Evolutionary conservation across 2,113 vertebrate species (phyloP).

Genomic region (Zapus hudsonius): DNA sequence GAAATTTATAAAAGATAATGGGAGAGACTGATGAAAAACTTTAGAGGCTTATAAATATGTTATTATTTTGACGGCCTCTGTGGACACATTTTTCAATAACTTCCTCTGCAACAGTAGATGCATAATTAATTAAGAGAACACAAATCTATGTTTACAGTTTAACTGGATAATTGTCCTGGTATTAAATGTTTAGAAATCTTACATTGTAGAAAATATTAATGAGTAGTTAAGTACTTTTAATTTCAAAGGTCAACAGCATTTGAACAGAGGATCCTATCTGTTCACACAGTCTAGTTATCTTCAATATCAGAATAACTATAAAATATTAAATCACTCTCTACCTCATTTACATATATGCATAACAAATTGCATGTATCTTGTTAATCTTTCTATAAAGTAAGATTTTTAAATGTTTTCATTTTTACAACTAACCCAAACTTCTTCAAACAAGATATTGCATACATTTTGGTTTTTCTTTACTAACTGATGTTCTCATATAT

Average conservation of each 20-base stretch:
- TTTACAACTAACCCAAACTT: slow-evolving; percentile 5
- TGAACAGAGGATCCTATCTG: slow-evolving; percentile 40
- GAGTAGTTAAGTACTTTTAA: slow-evolving; percentile 74
- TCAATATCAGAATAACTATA: slow-evolving; percentile 19
- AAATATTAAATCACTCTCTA: neutral
- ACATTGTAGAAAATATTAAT: slow-evolving; percentile 66
- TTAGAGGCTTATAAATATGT: slow-evolving; percentile 57
- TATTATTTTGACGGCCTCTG: slow-evolving; percentile 70
- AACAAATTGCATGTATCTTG: neutral
- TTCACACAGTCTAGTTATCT: slow-evolving; percentile 45
- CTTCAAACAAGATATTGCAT: neutral
- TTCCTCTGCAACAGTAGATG: slow-evolving; percentile 63
- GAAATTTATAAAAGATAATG: slow-evolving; percentile 61
- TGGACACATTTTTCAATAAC: slow-evolving; percentile 66
- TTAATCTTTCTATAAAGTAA: slow-evolving; percentile 36
- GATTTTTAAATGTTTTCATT: neutral
- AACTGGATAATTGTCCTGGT: slow-evolving; percentile 67
- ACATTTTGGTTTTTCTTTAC: slow-evolving; percentile 26
- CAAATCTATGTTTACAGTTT: slow-evolving; percentile 71
- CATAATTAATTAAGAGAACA: slow-evolving; percentile 77
- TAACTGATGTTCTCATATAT: slow-evolving; percentile 32
- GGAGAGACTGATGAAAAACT: slow-evolving; percentile 21
- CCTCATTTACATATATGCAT: neutral
- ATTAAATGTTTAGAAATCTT: slow-evolving; percentile 77
- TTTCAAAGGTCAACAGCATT: slow-evolving; percentile 72